Evolutionary conservation across 2,888 invertebrate species (phyloP).

Genomic region (Melanophora roralis): DNA sequence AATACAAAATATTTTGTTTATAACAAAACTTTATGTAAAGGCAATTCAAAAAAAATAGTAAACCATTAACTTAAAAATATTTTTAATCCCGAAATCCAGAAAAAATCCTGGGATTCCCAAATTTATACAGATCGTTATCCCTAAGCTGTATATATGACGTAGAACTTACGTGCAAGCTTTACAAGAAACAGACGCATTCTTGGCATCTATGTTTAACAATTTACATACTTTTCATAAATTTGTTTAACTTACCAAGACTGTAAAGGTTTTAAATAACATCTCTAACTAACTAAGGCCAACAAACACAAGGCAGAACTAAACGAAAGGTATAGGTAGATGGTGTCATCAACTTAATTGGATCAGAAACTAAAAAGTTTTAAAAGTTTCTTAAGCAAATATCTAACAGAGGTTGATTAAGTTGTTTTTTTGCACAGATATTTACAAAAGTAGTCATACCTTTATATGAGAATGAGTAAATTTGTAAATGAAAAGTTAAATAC

Average conservation of each 20-base stretch:
- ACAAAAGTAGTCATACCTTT: background rate
- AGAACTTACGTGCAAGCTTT: background rate
- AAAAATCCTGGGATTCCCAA: too few species aligned
- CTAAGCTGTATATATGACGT: too few species aligned
- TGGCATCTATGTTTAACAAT: background rate
- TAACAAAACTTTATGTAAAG: too few species aligned
- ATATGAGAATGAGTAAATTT: background rate
- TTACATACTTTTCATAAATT: constrained; percentile 35
- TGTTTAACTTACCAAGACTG: background rate
- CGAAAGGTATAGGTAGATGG: background rate
- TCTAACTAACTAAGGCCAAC: background rate
- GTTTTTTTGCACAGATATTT: background rate
- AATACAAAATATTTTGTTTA: too few species aligned
- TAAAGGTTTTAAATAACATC: background rate
- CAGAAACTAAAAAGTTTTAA: constrained; percentile 35
- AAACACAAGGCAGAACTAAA: background rate
- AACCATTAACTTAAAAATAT: too few species aligned
- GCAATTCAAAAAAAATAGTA: too few species aligned
- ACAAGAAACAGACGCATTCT: background rate
- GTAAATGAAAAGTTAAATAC: background rate
- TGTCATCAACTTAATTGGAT: constrained; percentile 26
- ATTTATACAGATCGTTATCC: too few species aligned
- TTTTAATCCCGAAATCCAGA: too few species aligned
- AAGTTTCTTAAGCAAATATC: constrained; percentile 28
- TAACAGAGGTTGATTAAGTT: constrained; percentile 16